Evolutionary conservation across 2,888 invertebrate species (phyloP).

Genomic region (Daptonema setosum): DNA sequence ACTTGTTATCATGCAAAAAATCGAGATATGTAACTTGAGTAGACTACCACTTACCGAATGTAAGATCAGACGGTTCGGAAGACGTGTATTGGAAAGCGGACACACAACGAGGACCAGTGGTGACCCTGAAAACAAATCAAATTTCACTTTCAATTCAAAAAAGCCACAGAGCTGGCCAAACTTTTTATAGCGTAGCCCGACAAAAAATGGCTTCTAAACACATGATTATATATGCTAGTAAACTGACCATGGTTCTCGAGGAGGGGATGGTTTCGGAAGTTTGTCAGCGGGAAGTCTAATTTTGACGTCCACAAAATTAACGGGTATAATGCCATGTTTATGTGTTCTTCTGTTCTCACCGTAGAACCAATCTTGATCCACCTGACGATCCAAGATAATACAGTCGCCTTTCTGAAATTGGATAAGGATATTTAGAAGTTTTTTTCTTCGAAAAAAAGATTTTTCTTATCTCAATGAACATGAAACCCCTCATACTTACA

Average conservation of each 20-base stretch:
- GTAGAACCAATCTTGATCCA: not conserved
- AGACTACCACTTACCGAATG: not conserved
- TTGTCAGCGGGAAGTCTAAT: no score
- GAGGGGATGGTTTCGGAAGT: no score
- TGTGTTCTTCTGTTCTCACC: not conserved
- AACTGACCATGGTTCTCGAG: no score
- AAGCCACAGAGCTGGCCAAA: no score
- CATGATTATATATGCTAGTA: no score
- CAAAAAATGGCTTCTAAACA: no score
- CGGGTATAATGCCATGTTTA: not conserved
- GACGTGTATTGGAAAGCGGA: conserved; percentile 5
- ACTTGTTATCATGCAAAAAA: no score
- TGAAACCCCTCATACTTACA: no score
- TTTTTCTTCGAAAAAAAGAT: not conserved
- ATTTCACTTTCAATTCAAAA: no score
- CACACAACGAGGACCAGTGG: conserved; percentile 3
- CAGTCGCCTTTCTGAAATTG: not conserved
- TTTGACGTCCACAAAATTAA: not conserved
- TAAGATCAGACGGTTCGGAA: not conserved
- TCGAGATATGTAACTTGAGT: no score
- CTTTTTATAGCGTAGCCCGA: no score
- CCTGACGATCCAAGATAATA: not conserved
- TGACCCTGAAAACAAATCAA: not conserved
- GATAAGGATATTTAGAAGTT: not conserved
- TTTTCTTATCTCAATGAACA: not conserved